Evolutionary conservation across 2,113 vertebrate genomes (phyloP), one percentile per base, ranked within the genome.

Genomic region (Scomber japonicus): DNA sequence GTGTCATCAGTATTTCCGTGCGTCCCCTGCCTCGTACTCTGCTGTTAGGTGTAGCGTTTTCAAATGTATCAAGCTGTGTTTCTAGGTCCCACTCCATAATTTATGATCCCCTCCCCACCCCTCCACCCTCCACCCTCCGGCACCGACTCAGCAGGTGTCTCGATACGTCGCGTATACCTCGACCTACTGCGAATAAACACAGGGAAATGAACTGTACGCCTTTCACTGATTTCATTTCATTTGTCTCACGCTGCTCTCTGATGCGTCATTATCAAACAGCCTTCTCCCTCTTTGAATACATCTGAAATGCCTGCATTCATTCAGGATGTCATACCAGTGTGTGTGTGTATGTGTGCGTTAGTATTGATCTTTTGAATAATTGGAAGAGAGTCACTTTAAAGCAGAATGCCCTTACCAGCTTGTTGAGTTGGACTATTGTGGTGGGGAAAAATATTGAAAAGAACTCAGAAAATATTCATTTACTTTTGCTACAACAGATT

Each of bases 51-150:
- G 62, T 75, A 11, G 14, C 50, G 63, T 82, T 82, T 70, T 70
- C 49, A 51, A 21, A 86, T 84, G 62, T 55, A 66, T 79, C 77
- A 82, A 60, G 40, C 68, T 82, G 83, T 75, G 73, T 86, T 88
- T 71, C 49, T 63, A 46, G 85, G 82, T 61, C 64, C 80, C 79
- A 48, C 61, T 89, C 73, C 78, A 89, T 90, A 82, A 94, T 91
- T 81, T 72, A 92, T 91, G 77, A 86, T 27, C 24, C 24, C 24
- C 24, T 2, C 2, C 24, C 9, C 35, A 21, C 21, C 21, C 21
- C 21, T 21, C 21, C 21, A 21, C 81, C 84, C 62, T 67, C 48
- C 80, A 71, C 81, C 74, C 61, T 67, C 35, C 59, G 78, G 77
- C 70, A 64, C 71, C 63, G 81, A 63, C 77, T 78, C 83, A 80